Conservation (phyloP, 2,113 vertebrate genomes). For the Morphnarchus princeps region DNA sequence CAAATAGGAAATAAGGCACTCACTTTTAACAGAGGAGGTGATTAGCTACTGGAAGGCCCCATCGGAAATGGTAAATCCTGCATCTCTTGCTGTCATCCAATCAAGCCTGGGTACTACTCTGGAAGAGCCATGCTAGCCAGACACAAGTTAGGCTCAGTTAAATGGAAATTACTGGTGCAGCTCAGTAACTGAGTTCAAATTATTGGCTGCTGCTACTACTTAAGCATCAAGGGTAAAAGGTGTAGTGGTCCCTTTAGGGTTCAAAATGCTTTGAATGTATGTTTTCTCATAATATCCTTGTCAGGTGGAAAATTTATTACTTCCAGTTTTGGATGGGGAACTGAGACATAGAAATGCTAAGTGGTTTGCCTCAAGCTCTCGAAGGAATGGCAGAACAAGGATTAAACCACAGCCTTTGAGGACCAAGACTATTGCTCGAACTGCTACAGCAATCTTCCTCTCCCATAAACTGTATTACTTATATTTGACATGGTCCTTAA, state of each 20-base stretch:
- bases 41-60: not conserved
- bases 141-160: not conserved
- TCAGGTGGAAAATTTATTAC: not conserved
- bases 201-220: not conserved
- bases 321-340: not conserved
- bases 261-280: not conserved
- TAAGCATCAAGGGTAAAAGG: not conserved
- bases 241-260: not conserved
- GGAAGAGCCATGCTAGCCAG: not conserved
- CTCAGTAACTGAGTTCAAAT: not conserved
- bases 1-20: not conserved
- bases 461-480: not conserved
- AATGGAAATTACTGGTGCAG: not conserved
- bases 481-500: not conserved
- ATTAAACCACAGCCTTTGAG: not conserved
- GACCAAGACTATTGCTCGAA: not conserved
- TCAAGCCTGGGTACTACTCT: not conserved
- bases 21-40: not conserved
- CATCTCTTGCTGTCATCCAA: not conserved
- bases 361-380: not conserved
- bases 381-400: not conserved
- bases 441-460: not conserved
- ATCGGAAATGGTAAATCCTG: not conserved
- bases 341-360: not conserved
- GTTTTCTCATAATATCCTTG: not conserved